Percentiles rank a stretch among this genome's conserved stretches.
Conservation (phyloP, 1,140 invertebrate genomes). For the Rhynchophorus ferrugineus region DNA sequence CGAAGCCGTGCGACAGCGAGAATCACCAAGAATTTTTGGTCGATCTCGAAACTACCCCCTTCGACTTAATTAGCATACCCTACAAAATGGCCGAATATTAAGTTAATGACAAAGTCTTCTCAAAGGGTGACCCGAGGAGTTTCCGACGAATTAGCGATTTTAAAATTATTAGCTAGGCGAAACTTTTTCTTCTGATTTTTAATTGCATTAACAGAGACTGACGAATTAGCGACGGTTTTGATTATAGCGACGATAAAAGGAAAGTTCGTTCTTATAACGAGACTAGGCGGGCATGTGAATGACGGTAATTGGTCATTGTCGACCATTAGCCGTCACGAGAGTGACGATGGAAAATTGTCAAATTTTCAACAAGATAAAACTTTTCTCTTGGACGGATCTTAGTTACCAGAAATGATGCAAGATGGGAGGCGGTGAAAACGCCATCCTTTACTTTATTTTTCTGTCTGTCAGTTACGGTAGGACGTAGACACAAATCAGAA, state of each 20-base stretch:
- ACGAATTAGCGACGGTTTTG: slow-evolving; percentile 1
- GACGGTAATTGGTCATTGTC: no score
- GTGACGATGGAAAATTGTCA: no score
- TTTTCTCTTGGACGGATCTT: no score
- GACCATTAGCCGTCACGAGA: no score
- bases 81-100: slow-evolving; percentile 26
- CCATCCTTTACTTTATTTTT: no score
- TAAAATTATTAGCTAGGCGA: slow-evolving; percentile 8
- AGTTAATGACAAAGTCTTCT: slow-evolving; percentile 25
- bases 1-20: no score
- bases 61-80: slow-evolving; percentile 1
- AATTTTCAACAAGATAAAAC: no score
- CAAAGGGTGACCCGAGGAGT: slow-evolving; percentile 8
- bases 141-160: slow-evolving; percentile 9
- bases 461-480: no score
- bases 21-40: neutral
- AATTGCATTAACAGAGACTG: slow-evolving; percentile 3
- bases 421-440: no score
- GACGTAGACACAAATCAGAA: no score
- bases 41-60: neutral
- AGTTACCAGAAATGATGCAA: no score
- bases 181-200: slow-evolving; percentile 8
- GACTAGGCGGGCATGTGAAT: neutral
- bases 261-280: neutral
- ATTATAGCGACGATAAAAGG: neutral